Evolutionary conservation across 1,140 invertebrate genomes (phyloP), one percentile per base, ranked within the genome.

Genomic region (Drosophila mojavensis): DNA sequence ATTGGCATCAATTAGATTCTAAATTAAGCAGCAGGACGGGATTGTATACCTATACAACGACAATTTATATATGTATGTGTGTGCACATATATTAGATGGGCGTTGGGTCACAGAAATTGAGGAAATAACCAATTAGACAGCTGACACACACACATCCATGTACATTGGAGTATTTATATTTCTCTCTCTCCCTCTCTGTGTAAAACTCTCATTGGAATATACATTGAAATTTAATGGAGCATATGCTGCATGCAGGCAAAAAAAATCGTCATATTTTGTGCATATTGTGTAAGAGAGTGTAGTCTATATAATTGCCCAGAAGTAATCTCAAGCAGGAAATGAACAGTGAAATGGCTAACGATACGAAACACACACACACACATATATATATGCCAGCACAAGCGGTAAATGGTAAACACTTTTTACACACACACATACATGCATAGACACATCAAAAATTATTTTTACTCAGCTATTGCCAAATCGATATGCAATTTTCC

Each of bases 251-350:
- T 60, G 13, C n/a, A 1, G 28, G 33, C 13, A 13, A 11, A 5
- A 20, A 50, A 50, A 33, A 68, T 56, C 61, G 43, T 43, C 41
- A 47, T 15, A 43, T 30, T 45, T 56, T 33, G 50, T 67, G 20
- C 17, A 26, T 30, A 15, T 39, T 45, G 45, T 28, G 10, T 47
- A 66, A 60, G 63, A 47, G 54, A 15, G 39, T 26, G 15, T 15
- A 43, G 36, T 47, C 41, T 61, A 39, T 28, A 43, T 51, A 61
- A 39, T 59, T 65, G 60, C 72, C 47, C 63, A 73, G 63, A 77
- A 77, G 70, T 77, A 77, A 77, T 77, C 70, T 68, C 63, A 45
- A 63, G 64, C 70, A 73, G 75, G 75, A 77, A 77, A 74, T 77
- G 70, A 77, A 67, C 66, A 75, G 60, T 61, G 45, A 69, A 65